Evolutionary conservation across 2,113 vertebrate species (phyloP), one percentile per base, ranked within the genome.

Genomic region (Empidonax alnorum): DNA sequence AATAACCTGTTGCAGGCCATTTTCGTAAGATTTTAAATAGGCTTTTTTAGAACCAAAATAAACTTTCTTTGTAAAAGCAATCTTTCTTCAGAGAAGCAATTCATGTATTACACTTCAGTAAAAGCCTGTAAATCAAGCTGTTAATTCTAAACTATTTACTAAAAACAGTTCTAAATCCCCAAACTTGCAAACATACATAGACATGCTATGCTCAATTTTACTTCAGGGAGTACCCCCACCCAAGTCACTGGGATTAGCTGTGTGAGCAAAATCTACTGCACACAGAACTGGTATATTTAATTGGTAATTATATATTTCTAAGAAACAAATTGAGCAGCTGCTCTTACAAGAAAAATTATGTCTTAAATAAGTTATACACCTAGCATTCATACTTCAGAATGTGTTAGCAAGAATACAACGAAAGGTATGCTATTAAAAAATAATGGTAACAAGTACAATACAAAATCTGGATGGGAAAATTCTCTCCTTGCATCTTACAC

Each of bases 371-470:
- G 35, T 49, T 30, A 74, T 19, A 44, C 11, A 78, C 20, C 39
- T 66, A 53, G n/a, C 19, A 58, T 47, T 88, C 52, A 63, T 30
- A 73, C 28, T 87, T 22, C 39, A 94, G 37, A 80, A 90, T 13
- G 42, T 33, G 7, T 86, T 90, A 96, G 63, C 21, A 89, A 72
- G 62, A 89, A 90, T 79, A 85, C 52, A 97, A 68, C 1, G 39
- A 73, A 85, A 92, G 31, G 53, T 77, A 50, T 78, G 47, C 92
- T 91, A 95, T 71, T 53, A 84, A 86, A 86, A 50, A 63, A 62
- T 73, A 67, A 2, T 75, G 33, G 65, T 82, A 63, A 50, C 52
- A 30, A 96, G 16, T 44, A 61, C n/a, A 92, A 50, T 3, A 61
- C 14, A 76, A 95, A 89, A 94, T 46, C 44, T 71, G 42, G n/a